Evolutionary conservation across 2,113 vertebrate genomes (phyloP).

Genomic region (Ciconia stormi): DNA sequence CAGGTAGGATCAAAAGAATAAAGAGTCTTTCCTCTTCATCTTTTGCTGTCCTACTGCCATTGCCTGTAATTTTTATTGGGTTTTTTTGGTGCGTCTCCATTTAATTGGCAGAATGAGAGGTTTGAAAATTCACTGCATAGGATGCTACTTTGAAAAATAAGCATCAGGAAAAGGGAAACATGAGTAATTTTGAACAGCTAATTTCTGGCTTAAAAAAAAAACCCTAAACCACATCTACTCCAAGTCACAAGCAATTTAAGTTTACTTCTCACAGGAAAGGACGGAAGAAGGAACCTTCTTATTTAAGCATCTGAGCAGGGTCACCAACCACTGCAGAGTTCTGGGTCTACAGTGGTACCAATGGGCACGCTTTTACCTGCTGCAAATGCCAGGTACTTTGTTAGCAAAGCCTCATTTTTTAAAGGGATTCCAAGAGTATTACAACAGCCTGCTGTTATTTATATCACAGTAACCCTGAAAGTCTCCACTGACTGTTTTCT

Average conservation of each 20-base stretch:
- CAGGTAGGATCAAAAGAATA: constrained; percentile 21
- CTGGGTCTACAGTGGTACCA: neutral
- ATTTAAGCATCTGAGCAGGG: neutral
- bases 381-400: neutral
- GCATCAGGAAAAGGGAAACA: neutral
- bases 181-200: neutral
- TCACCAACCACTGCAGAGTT: neutral
- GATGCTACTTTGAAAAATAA: neutral
- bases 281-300: neutral
- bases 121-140: neutral
- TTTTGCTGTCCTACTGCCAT: neutral
- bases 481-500: neutral
- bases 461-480: neutral
- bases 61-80: neutral
- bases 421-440: neutral
- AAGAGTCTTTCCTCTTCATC: neutral
- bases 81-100: neutral
- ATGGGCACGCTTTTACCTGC: neutral
- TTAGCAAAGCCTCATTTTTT: neutral
- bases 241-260: neutral
- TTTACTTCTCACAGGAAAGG: neutral
- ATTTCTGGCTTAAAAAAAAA: neutral
- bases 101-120: constrained; percentile 23
- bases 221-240: neutral
- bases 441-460: neutral